These are phyloP conservation scores for Drosophila paranaensis DNA, from an alignment of 2,888 invertebrate genomes.

Conservation along the genomic window DNA sequence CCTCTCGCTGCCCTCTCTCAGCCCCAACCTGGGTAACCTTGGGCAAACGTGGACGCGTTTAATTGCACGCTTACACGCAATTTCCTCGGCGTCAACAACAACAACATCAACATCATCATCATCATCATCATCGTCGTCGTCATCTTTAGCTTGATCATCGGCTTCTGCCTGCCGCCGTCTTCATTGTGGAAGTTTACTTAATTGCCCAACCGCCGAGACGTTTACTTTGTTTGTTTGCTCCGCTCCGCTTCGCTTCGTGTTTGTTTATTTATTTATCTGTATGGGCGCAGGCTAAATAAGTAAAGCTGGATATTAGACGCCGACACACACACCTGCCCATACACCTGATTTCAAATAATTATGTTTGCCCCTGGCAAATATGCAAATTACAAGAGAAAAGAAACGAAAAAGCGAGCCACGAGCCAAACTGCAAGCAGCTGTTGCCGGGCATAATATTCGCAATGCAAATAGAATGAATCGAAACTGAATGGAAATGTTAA, in stretches of 20 bases:
- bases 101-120: conserved; percentile 1
- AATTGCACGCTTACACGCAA: conserved; percentile 75
- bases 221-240: conserved; percentile 34
- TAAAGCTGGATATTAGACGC: conserved; percentile 1
- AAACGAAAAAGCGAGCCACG: neutral
- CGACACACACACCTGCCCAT: neutral
- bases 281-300: conserved; percentile 17
- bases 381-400: conserved; percentile 30
- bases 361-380: conserved; percentile 50
- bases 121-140: conserved; percentile 1
- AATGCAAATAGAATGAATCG: neutral
- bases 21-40: neutral
- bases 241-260: conserved; percentile 37
- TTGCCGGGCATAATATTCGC: conserved; percentile 2
- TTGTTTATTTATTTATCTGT: conserved; percentile 38
- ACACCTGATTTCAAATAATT: conserved; percentile 46
- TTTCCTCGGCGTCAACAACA: conserved; percentile 49
- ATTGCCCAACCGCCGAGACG: conserved; percentile 45
- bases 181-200: conserved; percentile 59
- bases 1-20: fast-evolving
- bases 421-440: conserved; percentile 21
- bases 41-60: conserved; percentile 47
- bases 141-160: neutral
- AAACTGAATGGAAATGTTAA: conserved; percentile 2
- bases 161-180: conserved; percentile 13